Evolutionary conservation across 64 coral and sea anemone genomes (phyloP).

Genomic region (Montipora sp.): DNA sequence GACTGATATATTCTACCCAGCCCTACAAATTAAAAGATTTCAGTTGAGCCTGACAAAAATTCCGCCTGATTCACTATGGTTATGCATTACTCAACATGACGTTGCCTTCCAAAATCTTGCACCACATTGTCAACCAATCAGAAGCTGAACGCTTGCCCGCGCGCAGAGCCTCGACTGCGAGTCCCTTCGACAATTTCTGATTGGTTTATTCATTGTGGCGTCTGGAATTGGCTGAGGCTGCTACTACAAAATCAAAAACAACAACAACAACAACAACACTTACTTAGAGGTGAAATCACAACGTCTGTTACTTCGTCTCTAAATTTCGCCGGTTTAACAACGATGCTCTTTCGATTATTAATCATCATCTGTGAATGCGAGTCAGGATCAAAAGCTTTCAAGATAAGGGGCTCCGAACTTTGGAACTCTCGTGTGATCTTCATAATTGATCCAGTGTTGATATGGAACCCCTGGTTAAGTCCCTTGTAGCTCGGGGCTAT

Average conservation of each 20-base stretch:
- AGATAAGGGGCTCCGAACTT: constrained; percentile 51
- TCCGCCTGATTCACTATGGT: no score
- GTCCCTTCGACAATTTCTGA: no score
- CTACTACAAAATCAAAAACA: no score
- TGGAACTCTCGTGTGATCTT: constrained; percentile 87
- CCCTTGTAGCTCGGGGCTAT: constrained; percentile 74
- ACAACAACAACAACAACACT: neutral
- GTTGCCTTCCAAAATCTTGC: no score
- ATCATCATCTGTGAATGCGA: constrained; percentile 65
- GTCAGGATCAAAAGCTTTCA: constrained; percentile 81
- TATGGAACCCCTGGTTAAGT: constrained; percentile 76
- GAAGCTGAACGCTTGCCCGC: neutral
- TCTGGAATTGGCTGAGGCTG: no score
- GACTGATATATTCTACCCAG: no score
- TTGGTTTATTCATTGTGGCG: no score
- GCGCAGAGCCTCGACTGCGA: neutral
- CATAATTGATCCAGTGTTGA: constrained; percentile 80
- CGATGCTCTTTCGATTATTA: constrained; percentile 74
- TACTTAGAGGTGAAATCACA: constrained; percentile 72
- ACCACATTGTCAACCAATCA: no score
- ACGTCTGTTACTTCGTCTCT: constrained; percentile 55
- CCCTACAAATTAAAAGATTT: no score
- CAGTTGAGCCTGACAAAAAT: no score
- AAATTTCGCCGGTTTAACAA: constrained; percentile 61
- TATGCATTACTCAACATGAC: no score